phyloP scores from a whole-genome alignment of 2,888 invertebrate genomes.

The Zhuqinia jingwanae region DNA sequence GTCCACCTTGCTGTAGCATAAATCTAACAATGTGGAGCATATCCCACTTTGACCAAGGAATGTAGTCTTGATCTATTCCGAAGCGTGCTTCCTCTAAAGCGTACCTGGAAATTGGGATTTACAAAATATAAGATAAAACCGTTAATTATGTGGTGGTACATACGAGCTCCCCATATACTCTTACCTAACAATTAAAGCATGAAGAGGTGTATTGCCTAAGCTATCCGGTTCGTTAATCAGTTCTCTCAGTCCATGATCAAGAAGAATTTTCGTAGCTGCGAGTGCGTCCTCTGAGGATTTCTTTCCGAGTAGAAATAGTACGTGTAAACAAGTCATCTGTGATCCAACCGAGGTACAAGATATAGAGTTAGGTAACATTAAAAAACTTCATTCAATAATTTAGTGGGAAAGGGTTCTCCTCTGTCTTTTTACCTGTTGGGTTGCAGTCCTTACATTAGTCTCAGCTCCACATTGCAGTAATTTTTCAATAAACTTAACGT shows the following conservation, averaged over 20 bases:
- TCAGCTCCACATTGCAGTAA: conserved; percentile 81
- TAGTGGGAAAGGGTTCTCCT: no score
- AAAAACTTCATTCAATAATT: no score
- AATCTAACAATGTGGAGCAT: conserved; percentile 86
- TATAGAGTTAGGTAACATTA: no score
- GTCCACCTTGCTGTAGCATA: conserved; percentile 85
- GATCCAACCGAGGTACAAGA: no score
- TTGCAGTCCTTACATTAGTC: conserved; percentile 85
- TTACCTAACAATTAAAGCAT: conserved; percentile 83
- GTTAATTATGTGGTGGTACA: background rate
- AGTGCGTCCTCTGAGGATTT: conserved; percentile 88
- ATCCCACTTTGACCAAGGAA: conserved; percentile 81
- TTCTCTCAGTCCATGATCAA: conserved; percentile 88
- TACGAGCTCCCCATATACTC: no score
- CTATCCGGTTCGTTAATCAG: conserved; percentile 88
- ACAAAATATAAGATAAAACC: background rate
- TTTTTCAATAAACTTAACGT: conserved; percentile 86
- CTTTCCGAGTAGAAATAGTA: conserved; percentile 86
- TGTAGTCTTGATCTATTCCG: conserved; percentile 84
- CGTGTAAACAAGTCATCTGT: conserved; percentile 87
- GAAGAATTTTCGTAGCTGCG: conserved; percentile 85
- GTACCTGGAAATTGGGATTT: conserved; percentile 81
- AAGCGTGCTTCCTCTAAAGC: conserved; percentile 87
- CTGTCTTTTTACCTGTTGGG: no score
- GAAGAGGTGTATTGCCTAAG: conserved; percentile 88